Conservation (phyloP, 35 echinoderm and acorn worm species). For the Chiridota heheva region DNA sequence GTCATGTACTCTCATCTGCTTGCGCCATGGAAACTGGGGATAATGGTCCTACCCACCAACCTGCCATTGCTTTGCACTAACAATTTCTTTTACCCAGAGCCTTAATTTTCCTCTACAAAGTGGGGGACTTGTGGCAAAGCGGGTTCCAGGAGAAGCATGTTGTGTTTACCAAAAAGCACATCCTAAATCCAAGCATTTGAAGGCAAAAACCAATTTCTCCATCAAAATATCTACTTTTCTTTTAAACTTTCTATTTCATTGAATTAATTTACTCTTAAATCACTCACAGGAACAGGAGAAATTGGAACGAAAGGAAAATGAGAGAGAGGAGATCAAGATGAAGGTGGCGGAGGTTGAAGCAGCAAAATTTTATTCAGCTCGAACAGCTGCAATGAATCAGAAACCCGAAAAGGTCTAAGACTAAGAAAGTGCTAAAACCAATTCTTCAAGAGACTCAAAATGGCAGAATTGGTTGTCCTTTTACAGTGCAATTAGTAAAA, state of each 20-base stretch:
- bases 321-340: conserved; percentile 35
- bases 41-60: neutral
- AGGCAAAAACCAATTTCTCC: too few species aligned
- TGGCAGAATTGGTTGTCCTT: too few species aligned
- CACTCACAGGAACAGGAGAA: conserved; percentile 45
- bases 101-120: too few species aligned
- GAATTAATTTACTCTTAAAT: neutral
- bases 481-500: too few species aligned
- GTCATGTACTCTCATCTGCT: too few species aligned
- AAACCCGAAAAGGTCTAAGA: too few species aligned
- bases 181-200: too few species aligned
- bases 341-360: conserved; percentile 40
- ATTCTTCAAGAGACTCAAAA: too few species aligned
- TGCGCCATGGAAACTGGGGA: too few species aligned
- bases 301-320: conserved; percentile 33
- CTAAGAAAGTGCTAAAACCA: too few species aligned
- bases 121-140: neutral
- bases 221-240: conserved; percentile 10
- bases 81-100: neutral
- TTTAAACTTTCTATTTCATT: neutral
- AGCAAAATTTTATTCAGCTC: conserved; percentile 34
- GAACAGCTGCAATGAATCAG: too few species aligned
- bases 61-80: neutral
- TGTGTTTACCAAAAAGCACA: neutral
- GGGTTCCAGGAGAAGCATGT: neutral